Conservation (phyloP, 1,140 invertebrate species). For the Belonocnema kinseyi region DNA sequence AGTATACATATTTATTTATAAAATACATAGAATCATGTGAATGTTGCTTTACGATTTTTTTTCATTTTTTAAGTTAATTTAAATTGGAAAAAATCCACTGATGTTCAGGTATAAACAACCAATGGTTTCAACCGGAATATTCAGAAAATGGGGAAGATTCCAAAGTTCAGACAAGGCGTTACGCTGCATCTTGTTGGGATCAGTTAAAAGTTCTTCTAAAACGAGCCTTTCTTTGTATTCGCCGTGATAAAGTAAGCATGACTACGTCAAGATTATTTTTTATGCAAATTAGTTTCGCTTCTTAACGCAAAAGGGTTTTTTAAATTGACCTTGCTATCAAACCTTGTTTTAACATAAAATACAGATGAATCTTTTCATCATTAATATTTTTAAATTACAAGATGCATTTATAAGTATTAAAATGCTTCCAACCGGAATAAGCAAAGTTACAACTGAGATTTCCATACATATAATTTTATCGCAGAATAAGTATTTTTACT, state of each 20-base stretch:
- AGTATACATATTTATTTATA: not conserved
- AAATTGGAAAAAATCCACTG: not conserved
- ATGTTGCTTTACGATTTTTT: not conserved
- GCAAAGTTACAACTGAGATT: too few species aligned
- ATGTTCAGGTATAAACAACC: not conserved
- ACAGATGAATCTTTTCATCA: too few species aligned
- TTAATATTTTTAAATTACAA: too few species aligned
- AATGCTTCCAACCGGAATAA: too few species aligned
- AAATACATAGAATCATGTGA: not conserved
- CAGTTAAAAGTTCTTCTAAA: constrained; percentile 80
- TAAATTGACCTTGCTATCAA: too few species aligned
- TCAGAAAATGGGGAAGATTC: not conserved
- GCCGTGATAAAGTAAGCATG: constrained; percentile 78
- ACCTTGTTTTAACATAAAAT: too few species aligned
- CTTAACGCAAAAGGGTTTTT: not conserved
- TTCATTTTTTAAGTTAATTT: not conserved
- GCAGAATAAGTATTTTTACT: too few species aligned
- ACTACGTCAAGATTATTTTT: constrained; percentile 42
- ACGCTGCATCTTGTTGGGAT: constrained; percentile 72
- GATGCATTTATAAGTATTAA: too few species aligned
- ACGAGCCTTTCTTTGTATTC: constrained; percentile 78
- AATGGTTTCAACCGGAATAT: not conserved
- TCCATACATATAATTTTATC: too few species aligned
- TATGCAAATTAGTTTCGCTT: not conserved
- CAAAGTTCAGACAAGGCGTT: constrained; percentile 31